Base-by-base conservation (phyloP, 2,113 vertebrate genomes). In the Cinclus cinclus region DNA sequence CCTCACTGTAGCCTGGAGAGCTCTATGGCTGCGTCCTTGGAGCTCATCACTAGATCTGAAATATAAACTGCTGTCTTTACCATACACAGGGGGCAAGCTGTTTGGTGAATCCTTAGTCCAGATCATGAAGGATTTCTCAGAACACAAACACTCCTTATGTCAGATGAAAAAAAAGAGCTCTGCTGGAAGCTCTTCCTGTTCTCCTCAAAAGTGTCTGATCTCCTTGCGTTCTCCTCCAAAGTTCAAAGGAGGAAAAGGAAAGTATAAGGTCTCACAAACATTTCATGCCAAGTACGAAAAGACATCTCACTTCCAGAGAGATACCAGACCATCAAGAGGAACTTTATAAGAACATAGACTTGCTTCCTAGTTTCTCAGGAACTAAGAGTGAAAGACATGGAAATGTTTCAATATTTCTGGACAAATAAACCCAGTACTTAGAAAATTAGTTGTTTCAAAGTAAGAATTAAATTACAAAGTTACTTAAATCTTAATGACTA, bases 1-100 rank as follows among this genome's bases (percentile, higher is more conserved):
- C 52, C 96, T 96, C 67, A 87, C 79, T 60, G 83, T 95, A 47
- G 95, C 96, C 78, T 87, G 96, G 94, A 96, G 94, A 86, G 87
- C 94, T 78, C 15, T 96, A 10, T 93, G 93, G 94, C 74, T 97
- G 33, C 80, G 85, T 62, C 86, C 90, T 71, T 96, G 93, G 94
- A 78, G 67, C 37, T 94, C 89, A 8, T 56, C 9, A 0, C 39
- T 62, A 81, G 83, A 59, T 71, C 90, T 97, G 14, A 95, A 67
- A 55, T 39, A 73, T 68, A 88, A 80, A 49, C 75, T 97, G 63
- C 82, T 96, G 19, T 93, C 95, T 59, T 69, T 95, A 16, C 95
- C 91, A 0, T 97, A 96, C 71, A 85, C 41, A 20, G 96, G 96
- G 0, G 91, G 91, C 33, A 96, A 67, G 35, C 94, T 97, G 5